phyloP scores from a whole-genome alignment of 2,888 invertebrate species.

The Cepaea hortensis region DNA sequence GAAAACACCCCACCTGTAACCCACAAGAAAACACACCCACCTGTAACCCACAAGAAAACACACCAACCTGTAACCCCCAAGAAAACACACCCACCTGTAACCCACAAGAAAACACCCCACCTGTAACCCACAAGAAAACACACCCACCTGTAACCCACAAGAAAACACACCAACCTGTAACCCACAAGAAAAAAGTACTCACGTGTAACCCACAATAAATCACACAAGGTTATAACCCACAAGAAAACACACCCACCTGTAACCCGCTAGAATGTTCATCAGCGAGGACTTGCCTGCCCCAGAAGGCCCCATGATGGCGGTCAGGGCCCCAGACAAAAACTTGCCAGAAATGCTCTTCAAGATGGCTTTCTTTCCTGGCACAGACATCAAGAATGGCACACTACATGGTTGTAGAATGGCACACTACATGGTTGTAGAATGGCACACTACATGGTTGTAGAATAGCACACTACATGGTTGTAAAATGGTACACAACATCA shows the following conservation, averaged over 20 bases:
- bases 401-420: neutral
- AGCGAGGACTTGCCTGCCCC: conserved; percentile 92
- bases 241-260: conserved; percentile 82
- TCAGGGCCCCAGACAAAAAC: conserved; percentile 91
- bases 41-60: too few species aligned
- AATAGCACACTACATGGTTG: neutral
- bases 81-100: too few species aligned
- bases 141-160: too few species aligned
- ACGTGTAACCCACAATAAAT: too few species aligned
- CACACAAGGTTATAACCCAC: conserved; percentile 78
- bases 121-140: conserved; percentile 70
- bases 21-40: too few species aligned
- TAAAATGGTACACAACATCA: neutral
- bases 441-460: neutral
- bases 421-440: neutral
- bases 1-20: conserved; percentile 87
- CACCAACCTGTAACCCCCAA: too few species aligned
- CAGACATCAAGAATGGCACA: neutral
- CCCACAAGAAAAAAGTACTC: too few species aligned
- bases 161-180: too few species aligned
- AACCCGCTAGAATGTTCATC: conserved; percentile 93
- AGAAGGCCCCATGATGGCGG: conserved; percentile 97
- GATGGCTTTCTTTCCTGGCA: conserved; percentile 83
- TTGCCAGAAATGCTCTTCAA: conserved; percentile 92
- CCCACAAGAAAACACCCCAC: too few species aligned